These are phyloP conservation scores for Pasiphila rectangulata DNA, from an alignment of 2,888 invertebrate genomes.

Conservation along the genomic window DNA sequence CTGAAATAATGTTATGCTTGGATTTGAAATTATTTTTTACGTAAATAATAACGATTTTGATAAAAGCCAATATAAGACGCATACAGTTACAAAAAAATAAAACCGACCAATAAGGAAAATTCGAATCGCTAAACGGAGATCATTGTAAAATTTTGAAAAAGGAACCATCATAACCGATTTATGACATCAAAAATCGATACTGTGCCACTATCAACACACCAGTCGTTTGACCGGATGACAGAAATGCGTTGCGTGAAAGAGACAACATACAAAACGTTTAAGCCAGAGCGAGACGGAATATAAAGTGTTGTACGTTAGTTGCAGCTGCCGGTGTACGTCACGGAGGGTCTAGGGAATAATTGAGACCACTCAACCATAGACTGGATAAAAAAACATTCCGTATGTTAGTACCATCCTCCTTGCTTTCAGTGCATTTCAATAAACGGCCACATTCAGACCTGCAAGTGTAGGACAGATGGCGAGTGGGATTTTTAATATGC, in stretches of 20 bases:
- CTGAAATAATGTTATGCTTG: too few relatives aligned
- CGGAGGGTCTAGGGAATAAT: conserved; percentile 66
- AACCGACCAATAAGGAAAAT: neutral
- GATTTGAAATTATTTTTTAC: too few relatives aligned
- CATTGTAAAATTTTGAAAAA: neutral
- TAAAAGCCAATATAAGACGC: too few relatives aligned
- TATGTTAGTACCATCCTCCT: conserved; percentile 43
- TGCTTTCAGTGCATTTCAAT: conserved; percentile 25
- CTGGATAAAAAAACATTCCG: conserved; percentile 49
- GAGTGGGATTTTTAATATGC: conserved; percentile 22
- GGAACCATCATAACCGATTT: conserved; percentile 29
- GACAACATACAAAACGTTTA: conserved; percentile 37
- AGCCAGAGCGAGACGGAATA: conserved; percentile 51
- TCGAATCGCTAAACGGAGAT: too few relatives aligned
- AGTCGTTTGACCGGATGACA: conserved; percentile 65
- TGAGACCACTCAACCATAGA: conserved; percentile 67
- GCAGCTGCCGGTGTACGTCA: conserved; percentile 77
- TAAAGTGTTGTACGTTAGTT: conserved; percentile 65
- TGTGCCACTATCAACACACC: conserved; percentile 51
- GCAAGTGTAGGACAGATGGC: conserved; percentile 19
- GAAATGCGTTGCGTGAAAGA: conserved; percentile 57
- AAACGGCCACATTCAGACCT: conserved; percentile 9
- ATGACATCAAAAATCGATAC: conserved; percentile 57
- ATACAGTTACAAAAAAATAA: neutral
- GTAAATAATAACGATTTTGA: too few relatives aligned